These are phyloP conservation scores for Scomber japonicus DNA, from an alignment of 2,113 vertebrate genomes.

Conservation along the genomic window DNA sequence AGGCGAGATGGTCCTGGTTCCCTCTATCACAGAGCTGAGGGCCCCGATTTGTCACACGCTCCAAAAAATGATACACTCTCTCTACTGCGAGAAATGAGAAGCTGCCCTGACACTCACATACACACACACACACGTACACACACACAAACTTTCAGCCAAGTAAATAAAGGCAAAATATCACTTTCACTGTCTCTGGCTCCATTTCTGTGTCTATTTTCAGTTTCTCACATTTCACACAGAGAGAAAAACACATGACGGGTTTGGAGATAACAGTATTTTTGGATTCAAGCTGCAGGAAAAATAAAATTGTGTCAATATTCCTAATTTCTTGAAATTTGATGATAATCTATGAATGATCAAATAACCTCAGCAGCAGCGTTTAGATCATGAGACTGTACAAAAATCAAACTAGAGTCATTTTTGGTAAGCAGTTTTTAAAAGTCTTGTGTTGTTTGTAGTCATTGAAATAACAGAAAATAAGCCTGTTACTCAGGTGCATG, in stretches of 20 bases:
- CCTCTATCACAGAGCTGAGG: slow-evolving; percentile 53
- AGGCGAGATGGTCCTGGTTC: slow-evolving; percentile 8
- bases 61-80: slow-evolving; percentile 25
- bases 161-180: slow-evolving; percentile 44
- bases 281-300: neutral
- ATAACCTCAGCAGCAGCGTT: neutral
- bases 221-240: neutral
- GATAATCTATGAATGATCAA: too few species aligned
- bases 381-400: neutral
- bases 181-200: slow-evolving; percentile 2
- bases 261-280: neutral
- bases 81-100: neutral
- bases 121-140: slow-evolving; percentile 1
- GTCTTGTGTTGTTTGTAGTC: neutral
- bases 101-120: slow-evolving; percentile 12
- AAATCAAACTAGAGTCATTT: too few species aligned
- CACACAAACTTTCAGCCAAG: slow-evolving; percentile 13
- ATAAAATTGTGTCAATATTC: neutral
- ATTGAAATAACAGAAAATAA: neutral
- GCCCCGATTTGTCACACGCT: slow-evolving; percentile 63
- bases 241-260: neutral
- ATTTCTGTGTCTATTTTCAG: neutral
- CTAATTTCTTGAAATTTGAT: neutral
- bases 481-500: too few species aligned
- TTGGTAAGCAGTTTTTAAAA: neutral